Base-by-base conservation (phyloP, 1,140 invertebrate genomes). In the Cotesia chilonis region DNA sequence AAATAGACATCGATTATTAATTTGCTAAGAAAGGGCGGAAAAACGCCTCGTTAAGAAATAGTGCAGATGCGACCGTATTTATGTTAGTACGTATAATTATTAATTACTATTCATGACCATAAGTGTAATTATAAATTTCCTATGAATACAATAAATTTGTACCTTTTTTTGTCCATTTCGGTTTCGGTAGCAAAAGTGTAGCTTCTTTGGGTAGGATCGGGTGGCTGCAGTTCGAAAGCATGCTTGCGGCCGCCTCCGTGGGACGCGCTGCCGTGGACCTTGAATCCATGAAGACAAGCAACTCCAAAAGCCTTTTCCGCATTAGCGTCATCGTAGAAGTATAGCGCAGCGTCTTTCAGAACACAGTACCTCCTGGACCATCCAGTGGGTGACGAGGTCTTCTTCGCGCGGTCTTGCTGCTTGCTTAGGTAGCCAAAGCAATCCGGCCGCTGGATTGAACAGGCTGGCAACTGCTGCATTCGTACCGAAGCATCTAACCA, bases 331-430 rank as follows among this genome's bases (percentile, higher is more conserved):
- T 93, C 92, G 86, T 97, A 98, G 86, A 98, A 97, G 87, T 97
- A 98, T 9, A 98, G 89, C 78, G 95, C 96, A 59, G 96, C 96
- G 85, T 98, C 96, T 85, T 98, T 98, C 4, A 98, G 89, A 20
- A 98, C 93, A 88, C 96, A 98, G 88, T 97, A 98, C 59, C 96
- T 90, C 78, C 93, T 92, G 71, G 92, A 94, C 96, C 96, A 98
- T 28, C 84, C 84, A 20, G 84, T 85, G 7, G 85, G 84, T 52
- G 86, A 85, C 1, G 83, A 61, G 89, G 92, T 87, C 93, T 95
- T 91, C 88, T 93, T 83, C 90, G 92, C 77, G 85, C 92, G 81
- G 94, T 84, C 82, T 35, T 87, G 84, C 70, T 86, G 90, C 84
- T 97, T 98, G 80, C 91, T 91, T 20, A 98, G 88, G 84, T 94